A percentile compares a stretch with the other conserved stretches of the same genome.
phyloP scores from a whole-genome alignment of 2,113 vertebrate species.

The Rhinichthys klamathensis region DNA sequence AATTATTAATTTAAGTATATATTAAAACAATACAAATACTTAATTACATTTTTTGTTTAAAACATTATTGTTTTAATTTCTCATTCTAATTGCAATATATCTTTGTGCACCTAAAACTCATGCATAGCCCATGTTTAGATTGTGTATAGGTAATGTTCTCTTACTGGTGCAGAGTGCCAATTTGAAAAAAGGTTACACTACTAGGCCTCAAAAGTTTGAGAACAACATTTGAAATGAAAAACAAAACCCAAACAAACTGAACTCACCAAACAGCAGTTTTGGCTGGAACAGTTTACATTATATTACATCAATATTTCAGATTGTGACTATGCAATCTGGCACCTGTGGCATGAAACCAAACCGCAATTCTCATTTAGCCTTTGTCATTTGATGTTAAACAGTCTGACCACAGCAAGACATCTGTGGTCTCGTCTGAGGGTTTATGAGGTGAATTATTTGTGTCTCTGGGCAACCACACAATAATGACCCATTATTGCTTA shows the following conservation, averaged over 20 bases:
- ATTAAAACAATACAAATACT: no score
- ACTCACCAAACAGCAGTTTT: neutral
- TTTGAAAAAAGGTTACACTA: neutral
- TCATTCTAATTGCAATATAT: neutral
- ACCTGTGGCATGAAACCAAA: conserved; percentile 2
- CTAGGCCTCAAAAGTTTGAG: neutral
- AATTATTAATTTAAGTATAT: no score
- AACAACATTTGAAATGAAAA: neutral
- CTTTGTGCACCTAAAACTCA: neutral
- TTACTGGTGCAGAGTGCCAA: neutral
- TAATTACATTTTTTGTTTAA: no score
- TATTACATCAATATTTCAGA: neutral
- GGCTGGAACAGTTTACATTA: neutral
- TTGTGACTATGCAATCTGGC: neutral
- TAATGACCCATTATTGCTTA: conserved; percentile 8
- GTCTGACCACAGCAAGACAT: conserved; percentile 28
- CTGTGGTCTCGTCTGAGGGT: neutral
- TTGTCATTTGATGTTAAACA: neutral
- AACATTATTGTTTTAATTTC: neutral
- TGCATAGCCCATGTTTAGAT: neutral
- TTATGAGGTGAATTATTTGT: neutral
- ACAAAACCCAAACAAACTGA: no score
- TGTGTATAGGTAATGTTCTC: neutral
- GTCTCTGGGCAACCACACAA: conserved; percentile 25
- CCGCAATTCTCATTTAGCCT: conserved; percentile 16